These are phyloP conservation scores for Erebia epiphron DNA, from an alignment of 2,888 invertebrate genomes.

Conservation along the genomic window DNA sequence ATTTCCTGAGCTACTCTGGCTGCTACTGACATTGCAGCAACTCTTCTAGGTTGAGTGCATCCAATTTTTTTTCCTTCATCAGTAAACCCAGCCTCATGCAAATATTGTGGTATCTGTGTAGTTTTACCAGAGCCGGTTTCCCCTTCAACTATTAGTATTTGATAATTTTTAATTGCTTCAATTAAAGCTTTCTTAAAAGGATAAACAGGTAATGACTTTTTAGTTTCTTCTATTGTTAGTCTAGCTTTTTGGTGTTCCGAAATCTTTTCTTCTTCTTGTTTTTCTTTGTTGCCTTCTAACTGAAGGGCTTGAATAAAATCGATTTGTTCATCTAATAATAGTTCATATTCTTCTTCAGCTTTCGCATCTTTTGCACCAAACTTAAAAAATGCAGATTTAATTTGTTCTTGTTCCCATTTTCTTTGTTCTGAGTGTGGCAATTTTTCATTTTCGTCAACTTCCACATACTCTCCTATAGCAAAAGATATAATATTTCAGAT, in stretches of 20 bases:
- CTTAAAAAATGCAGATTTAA: slow-evolving; percentile 94
- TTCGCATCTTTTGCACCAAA: slow-evolving; percentile 96
- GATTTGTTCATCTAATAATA: slow-evolving; percentile 97
- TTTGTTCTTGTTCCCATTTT: slow-evolving; percentile 99
- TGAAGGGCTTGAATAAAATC: slow-evolving; percentile 97
- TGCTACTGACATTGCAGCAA: slow-evolving; percentile 99
- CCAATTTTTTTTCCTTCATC: slow-evolving; percentile 94
- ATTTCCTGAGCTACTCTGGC: slow-evolving; percentile 99
- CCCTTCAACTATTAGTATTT: slow-evolving; percentile 97
- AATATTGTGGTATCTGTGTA: slow-evolving; percentile 99
- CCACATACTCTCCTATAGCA: slow-evolving; percentile 86
- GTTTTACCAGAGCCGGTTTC: slow-evolving; percentile 99
- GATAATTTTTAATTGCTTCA: slow-evolving; percentile 94
- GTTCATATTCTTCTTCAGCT: slow-evolving; percentile 92
- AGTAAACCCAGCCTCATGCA: slow-evolving; percentile 96
- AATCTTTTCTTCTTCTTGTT: slow-evolving; percentile 84
- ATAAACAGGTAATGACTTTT: slow-evolving; percentile 95
- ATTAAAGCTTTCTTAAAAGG: slow-evolving; percentile 95
- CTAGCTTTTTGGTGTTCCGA: slow-evolving; percentile 87
- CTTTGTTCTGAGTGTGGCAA: slow-evolving; percentile 92
- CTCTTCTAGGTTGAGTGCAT: slow-evolving; percentile 98
- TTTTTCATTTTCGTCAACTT: slow-evolving; percentile 93
- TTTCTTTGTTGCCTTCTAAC: slow-evolving; percentile 87
- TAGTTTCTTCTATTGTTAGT: slow-evolving; percentile 94
- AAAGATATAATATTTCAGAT: not conserved